A percentile compares a stretch with the other conserved stretches of the same genome.
Conservation (phyloP, 1,140 invertebrate species). For the Zaprionus inermis region DNA sequence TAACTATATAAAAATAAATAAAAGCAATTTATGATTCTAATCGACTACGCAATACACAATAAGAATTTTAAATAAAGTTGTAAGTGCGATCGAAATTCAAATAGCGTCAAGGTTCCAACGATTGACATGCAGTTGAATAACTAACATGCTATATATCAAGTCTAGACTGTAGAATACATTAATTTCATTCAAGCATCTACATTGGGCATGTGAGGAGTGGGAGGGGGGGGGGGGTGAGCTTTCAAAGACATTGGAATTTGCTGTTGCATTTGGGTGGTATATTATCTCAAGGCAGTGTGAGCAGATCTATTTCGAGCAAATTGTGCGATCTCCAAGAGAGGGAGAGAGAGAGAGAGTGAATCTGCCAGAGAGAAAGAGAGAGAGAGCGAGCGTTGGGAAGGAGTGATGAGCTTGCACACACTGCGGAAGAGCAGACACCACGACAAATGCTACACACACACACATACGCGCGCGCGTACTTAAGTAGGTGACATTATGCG, state of each 20-base stretch:
- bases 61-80: background rate
- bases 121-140: background rate
- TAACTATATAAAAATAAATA: background rate
- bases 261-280: conserved; percentile 23
- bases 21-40: too few species aligned
- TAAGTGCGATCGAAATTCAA: background rate
- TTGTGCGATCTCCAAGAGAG: conserved; percentile 19
- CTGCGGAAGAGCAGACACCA: conserved; percentile 16
- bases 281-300: background rate
- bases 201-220: background rate
- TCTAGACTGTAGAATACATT: background rate
- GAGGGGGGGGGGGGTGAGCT: background rate
- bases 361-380: background rate
- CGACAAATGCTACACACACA: conserved; percentile 1
- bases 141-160: background rate
- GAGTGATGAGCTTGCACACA: background rate
- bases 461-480: background rate
- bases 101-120: background rate
- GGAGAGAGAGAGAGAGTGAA: background rate
- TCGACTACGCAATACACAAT: too few species aligned
- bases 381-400: background rate
- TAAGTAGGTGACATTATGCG: conserved; percentile 48
- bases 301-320: conserved; percentile 45
- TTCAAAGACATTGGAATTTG: conserved; percentile 10
- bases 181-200: conserved; percentile 14